A percentile compares a stretch with the other conserved stretches of the same genome.
phyloP scores from a whole-genome alignment of 53 echinoderm and acorn worm genomes.

The Echinometra lucunter region DNA sequence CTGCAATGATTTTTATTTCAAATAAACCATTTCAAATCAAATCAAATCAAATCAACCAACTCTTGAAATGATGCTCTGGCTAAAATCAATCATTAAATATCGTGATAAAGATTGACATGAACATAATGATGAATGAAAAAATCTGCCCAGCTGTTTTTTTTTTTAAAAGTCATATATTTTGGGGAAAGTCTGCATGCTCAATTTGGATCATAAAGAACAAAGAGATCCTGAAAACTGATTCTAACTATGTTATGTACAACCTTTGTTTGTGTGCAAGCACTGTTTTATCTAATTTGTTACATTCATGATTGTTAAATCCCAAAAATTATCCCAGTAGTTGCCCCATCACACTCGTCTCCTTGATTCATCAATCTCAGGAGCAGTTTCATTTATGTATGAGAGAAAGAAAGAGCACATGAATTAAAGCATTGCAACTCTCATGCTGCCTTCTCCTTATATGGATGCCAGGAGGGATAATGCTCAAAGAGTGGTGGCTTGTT shows the following conservation, averaged over 20 bases:
- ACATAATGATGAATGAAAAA: no score
- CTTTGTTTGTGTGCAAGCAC: background rate
- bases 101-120: no score
- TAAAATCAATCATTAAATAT: no score
- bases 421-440: background rate
- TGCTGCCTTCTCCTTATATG: constrained; percentile 33
- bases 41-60: no score
- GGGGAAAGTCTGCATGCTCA: background rate
- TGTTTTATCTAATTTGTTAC: constrained; percentile 32
- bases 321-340: background rate
- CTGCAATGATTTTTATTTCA: no score
- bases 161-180: no score
- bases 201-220: background rate
- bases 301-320: background rate
- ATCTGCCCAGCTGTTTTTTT: background rate
- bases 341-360: background rate
- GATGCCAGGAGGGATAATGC: background rate
- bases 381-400: background rate
- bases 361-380: background rate
- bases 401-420: background rate
- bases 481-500: constrained; percentile 13
- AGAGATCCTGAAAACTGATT: background rate
- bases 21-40: no score
- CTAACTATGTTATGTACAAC: background rate
- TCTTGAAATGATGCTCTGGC: no score